Evolutionary conservation across 2,113 vertebrate species (phyloP), one percentile per base, ranked within the genome.

Genomic region (Herpailurus yagouaroundi): DNA sequence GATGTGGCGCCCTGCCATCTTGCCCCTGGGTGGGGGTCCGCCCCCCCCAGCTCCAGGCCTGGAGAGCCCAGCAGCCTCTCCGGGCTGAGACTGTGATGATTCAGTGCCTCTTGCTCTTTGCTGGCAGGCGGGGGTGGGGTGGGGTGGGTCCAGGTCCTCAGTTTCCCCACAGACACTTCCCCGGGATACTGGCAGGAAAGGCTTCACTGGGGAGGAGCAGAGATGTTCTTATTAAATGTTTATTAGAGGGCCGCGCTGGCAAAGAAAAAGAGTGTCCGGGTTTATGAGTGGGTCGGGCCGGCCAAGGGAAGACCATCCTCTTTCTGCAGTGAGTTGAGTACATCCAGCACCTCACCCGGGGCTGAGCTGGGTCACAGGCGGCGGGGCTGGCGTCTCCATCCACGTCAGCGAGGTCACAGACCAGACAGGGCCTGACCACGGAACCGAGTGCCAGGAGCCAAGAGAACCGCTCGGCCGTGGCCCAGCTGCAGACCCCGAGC

Each of bases 401-500:
- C 1, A 4, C 7, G 2, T 3, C n/a, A 21, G 29, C 5, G 8
- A 11, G 16, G 41, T 13, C 6, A 4, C 31, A 15, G 10, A 11
- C 1, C 18, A 7, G 36, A 27, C 9, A 64, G 7, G 1, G 13
- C 0, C 3, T 12, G 41, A 18, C 52, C 0, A 0, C 15, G 3
- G 55, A 41, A 13, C n/a, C 38, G 1, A 8, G 36, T 3, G 13
- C 5, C 1, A 16, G 29, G 25, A 29, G 36, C 57, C 12, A n/a
- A n/a, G 86, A 31, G 55, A 48, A 33, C 64, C 19, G 66, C 66
- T 36, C 1, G 19, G 71, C 60, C 10, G 18, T 8, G n/a, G 33
- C 52, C n/a, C 10, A 15, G 69, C 10, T 4, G 0, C 55, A 4
- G 23, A 38, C 29, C 27, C 27, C 25, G 11, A 0, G 1, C 50